Conservation (phyloP, 2,113 vertebrate species). For the Pelvicachromis taeniatus region DNA sequence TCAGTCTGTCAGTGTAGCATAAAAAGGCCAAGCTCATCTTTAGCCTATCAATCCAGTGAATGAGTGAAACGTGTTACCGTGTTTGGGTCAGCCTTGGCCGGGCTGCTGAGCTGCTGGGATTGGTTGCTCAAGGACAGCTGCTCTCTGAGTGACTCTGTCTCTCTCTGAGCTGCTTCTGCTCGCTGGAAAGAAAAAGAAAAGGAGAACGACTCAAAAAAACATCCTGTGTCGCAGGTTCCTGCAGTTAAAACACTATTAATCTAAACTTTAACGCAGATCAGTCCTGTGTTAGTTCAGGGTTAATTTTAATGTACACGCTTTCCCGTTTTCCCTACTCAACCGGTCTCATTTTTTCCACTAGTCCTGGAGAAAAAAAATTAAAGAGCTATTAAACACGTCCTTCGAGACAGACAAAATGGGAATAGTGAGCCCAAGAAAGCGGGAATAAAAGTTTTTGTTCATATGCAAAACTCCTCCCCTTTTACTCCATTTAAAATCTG, state of each 20-base stretch:
- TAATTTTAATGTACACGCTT: not conserved
- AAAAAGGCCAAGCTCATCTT: slow-evolving; percentile 24
- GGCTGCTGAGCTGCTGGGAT: slow-evolving; percentile 85
- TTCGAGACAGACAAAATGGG: not conserved
- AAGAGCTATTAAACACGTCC: not conserved
- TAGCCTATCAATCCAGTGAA: slow-evolving; percentile 11
- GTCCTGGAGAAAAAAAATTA: not conserved
- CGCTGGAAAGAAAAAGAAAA: slow-evolving; percentile 73
- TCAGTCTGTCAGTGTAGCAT: not conserved
- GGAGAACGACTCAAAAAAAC: not conserved
- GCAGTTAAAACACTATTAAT: not conserved
- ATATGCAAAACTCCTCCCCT: not conserved
- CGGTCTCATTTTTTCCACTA: not conserved
- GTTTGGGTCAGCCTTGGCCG: slow-evolving; percentile 86
- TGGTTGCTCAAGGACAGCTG: slow-evolving; percentile 90
- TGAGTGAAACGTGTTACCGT: slow-evolving; percentile 74
- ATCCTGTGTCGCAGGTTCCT: not conserved
- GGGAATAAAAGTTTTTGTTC: not conserved
- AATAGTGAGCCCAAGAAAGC: not conserved
- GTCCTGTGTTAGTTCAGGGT: not conserved
- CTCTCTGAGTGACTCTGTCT: slow-evolving; percentile 87
- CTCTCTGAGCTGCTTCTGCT: slow-evolving; percentile 92
- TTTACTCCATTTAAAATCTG: not conserved
- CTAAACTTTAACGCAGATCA: not conserved
- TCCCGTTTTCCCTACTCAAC: not conserved